Percentiles rank a stretch among this genome's conserved stretches.
phyloP scores from a whole-genome alignment of 2,797 vertebrate species.

The Distichodus sexfasciatus region DNA sequence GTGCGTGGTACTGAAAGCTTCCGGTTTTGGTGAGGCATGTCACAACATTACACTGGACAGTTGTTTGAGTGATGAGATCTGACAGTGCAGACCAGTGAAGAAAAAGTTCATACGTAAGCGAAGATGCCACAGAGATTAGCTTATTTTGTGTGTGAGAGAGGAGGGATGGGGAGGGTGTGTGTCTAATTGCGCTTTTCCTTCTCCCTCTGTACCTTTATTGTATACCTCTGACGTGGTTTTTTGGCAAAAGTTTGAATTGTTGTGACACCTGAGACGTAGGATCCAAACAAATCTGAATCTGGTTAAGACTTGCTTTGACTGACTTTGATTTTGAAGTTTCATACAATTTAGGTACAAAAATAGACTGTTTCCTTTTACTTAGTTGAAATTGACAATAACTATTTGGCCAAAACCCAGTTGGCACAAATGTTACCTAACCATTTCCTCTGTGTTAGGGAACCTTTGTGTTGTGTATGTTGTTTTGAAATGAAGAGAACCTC shows the following conservation, averaged over 20 bases:
- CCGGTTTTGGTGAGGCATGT: not conserved
- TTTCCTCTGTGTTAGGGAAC: no score
- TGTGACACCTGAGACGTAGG: not conserved
- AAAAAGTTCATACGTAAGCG: not conserved
- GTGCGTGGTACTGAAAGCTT: not conserved
- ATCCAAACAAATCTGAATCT: not conserved
- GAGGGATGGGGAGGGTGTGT: not conserved
- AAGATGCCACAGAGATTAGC: not conserved
- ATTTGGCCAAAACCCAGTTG: no score
- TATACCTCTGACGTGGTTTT: slow-evolving; percentile 11
- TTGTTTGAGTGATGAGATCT: not conserved
- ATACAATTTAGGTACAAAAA: not conserved
- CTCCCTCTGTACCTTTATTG: not conserved
- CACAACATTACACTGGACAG: not conserved
- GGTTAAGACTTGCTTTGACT: not conserved
- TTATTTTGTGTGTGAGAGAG: not conserved
- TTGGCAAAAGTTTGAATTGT: not conserved
- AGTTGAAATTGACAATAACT: not conserved
- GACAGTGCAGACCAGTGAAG: not conserved
- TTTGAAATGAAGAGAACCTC: slow-evolving; percentile 1
- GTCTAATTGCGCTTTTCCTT: not conserved
- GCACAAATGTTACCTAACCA: no score
- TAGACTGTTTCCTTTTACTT: not conserved
- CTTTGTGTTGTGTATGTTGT: not conserved
- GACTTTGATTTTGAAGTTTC: not conserved